Evolutionary conservation across 1,140 invertebrate species (phyloP).

Genomic region (Zaprionus vittiger): DNA sequence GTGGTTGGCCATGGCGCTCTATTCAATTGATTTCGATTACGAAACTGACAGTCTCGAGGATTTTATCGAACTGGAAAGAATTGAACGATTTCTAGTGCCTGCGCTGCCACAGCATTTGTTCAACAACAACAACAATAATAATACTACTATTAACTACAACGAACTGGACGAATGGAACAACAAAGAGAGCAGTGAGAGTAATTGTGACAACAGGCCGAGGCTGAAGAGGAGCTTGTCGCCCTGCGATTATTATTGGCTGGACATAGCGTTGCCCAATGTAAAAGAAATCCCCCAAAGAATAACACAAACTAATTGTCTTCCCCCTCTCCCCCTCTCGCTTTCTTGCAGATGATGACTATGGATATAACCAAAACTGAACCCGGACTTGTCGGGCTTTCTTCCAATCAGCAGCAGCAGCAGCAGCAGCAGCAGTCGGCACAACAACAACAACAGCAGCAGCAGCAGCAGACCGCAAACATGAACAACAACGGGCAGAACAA

Average conservation of each 20-base stretch:
- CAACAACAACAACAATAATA: constrained; percentile 2
- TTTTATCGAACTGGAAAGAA: constrained; percentile 11
- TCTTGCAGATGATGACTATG: constrained; percentile 88
- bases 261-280: constrained; percentile 26
- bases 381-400: constrained; percentile 80
- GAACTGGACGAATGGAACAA: not conserved
- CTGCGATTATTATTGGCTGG: constrained; percentile 18
- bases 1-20: constrained; percentile 10
- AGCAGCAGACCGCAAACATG: constrained; percentile 79
- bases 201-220: not conserved
- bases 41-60: not conserved
- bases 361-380: constrained; percentile 89
- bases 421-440: constrained; percentile 47
- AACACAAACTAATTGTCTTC: constrained; percentile 4
- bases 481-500: constrained; percentile 82
- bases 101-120: not conserved
- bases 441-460: constrained; percentile 52
- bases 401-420: constrained; percentile 73
- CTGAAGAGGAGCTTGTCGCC: not conserved
- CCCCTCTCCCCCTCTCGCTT: too few species aligned
- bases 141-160: not conserved
- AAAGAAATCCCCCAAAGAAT: not conserved
- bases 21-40: constrained; percentile 27
- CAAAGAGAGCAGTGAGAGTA: not conserved
- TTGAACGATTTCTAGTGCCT: constrained; percentile 54